Base-by-base conservation (phyloP, 2,113 vertebrate genomes). In the Shinisaurus crocodilurus region DNA sequence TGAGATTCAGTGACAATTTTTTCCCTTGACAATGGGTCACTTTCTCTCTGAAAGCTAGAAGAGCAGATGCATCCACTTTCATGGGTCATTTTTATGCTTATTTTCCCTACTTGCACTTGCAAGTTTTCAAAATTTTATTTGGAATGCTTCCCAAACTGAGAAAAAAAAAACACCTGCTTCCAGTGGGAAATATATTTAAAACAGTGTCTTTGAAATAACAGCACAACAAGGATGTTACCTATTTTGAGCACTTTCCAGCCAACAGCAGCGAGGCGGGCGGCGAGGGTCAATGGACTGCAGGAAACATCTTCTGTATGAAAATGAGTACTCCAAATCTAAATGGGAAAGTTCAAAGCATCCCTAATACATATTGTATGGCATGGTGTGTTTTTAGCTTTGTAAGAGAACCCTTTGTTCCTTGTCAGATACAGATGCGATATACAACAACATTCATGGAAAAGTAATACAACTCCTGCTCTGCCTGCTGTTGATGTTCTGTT, bases 401-500 rank as follows among this genome's bases (percentile, higher is more conserved):
- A 89, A 84, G 70, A 94, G 65, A 3, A 9, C 1, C 69, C 8
- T 88, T 93, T 94, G 45, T 91, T 94, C 93, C 87, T 85, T 94
- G 1, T 60, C 91, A 34, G 54, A 69, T 92, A 48, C 93, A 93
- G 92, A 94, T 93, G 91, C 76, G 65, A 89, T 72, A 43, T 90
- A 89, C 91, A 90, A 86, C 80, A 94, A 92, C 93, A 92, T 91
- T 91, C 91, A 95, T 65, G 13, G 40, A 5, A 92, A 95, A 95
- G 85, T 94, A 89, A 82, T 93, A 92, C 91, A 95, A 93, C 93
- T 95, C 94, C 94, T 95, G 93, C 89, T 95, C 43, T 92, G 88
- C 94, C 94, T 95, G 88, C 94, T 94, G 94, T 92, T 95, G 92
- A 86, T 95, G 0, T 79, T 93, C 85, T 85, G 90, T 93, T 95